Percentiles rank a stretch among this genome's conserved stretches.
These are phyloP conservation scores for Galaxias olidus DNA, from an alignment of 2,797 vertebrate genomes.

Conservation along the genomic window DNA sequence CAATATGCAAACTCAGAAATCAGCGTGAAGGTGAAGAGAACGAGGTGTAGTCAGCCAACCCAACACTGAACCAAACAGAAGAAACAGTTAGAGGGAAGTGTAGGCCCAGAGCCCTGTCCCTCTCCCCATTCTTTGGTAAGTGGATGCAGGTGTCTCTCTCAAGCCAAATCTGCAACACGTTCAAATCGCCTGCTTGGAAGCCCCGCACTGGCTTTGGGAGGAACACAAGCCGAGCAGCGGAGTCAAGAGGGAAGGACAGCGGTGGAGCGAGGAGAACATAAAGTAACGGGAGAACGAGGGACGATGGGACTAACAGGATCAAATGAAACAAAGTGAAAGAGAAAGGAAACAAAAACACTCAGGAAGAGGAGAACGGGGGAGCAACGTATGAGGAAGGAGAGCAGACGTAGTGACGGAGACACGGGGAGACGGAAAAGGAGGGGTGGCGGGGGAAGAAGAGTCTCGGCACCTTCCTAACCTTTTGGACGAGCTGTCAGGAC, in stretches of 20 bases:
- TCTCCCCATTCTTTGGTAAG: conserved; percentile 20
- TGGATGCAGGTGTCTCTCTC: conserved; percentile 22
- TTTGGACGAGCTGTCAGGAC: neutral
- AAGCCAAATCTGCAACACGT: conserved; percentile 8
- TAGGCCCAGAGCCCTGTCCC: conserved; percentile 17
- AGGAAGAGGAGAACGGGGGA: neutral
- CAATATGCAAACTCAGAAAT: conserved; percentile 17
- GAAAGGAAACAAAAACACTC: neutral
- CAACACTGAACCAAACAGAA: conserved; percentile 23
- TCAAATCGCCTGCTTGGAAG: neutral
- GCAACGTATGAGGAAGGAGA: neutral
- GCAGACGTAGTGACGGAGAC: neutral
- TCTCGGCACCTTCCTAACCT: neutral
- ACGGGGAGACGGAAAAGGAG: neutral
- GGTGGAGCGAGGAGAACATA: neutral
- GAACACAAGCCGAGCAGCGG: neutral
- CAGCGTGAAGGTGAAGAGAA: conserved; percentile 9
- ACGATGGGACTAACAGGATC: neutral
- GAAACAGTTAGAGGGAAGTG: conserved; percentile 1
- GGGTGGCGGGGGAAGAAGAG: neutral
- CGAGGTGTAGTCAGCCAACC: conserved; percentile 3
- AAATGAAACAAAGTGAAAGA: too few relatives aligned
- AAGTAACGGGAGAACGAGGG: neutral
- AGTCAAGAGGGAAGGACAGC: neutral
- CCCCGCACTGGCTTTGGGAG: conserved; percentile 6